Evolutionary conservation across 2,113 vertebrate genomes (phyloP).

Genomic region (Equus przewalskii): DNA sequence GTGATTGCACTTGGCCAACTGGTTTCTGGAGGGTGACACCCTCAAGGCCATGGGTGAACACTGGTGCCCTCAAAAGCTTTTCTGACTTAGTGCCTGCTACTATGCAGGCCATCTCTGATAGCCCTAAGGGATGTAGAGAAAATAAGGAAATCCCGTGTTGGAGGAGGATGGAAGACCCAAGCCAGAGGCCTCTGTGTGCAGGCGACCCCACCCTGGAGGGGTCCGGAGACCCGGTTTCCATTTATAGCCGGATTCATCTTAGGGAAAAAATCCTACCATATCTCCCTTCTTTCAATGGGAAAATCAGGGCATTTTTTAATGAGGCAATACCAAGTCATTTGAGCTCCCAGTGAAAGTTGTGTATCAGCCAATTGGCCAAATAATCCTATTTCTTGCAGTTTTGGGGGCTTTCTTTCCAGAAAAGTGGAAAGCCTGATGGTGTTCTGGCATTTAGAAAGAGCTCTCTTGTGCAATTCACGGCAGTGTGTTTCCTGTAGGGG

Average conservation of each 20-base stretch:
- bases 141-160: neutral
- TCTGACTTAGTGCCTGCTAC: neutral
- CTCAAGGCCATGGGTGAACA: neutral
- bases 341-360: neutral
- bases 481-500: neutral
- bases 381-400: neutral
- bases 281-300: neutral
- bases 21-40: neutral
- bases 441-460: neutral
- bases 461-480: neutral
- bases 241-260: neutral
- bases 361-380: neutral
- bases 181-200: rapidly evolving
- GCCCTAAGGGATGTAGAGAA: neutral
- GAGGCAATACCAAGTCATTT: neutral
- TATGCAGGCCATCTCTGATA: neutral
- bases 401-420: neutral
- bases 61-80: neutral
- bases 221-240: neutral
- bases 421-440: neutral
- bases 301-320: neutral
- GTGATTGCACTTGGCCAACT: too few relatives aligned
- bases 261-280: neutral
- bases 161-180: neutral
- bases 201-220: neutral